Conservation (phyloP, 2,113 vertebrate genomes). For the Numenius arquata region DNA sequence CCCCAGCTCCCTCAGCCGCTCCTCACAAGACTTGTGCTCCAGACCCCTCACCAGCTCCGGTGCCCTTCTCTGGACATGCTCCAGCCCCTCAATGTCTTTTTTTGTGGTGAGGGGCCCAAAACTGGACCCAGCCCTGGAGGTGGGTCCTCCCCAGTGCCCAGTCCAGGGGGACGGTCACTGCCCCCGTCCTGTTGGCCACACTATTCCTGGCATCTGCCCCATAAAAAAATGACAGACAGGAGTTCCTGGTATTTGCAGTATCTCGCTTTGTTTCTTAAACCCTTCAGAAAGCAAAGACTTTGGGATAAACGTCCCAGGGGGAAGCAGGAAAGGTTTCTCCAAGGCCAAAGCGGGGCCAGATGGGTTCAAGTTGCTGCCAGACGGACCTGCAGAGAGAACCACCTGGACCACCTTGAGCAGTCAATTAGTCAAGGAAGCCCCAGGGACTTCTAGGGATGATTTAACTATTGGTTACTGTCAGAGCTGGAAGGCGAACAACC, state of each 20-base stretch:
- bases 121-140: no score
- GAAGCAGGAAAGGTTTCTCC: not conserved
- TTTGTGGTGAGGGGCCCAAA: no score
- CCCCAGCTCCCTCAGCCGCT: no score
- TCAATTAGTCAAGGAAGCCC: slow-evolving; percentile 15
- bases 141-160: no score
- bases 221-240: not conserved
- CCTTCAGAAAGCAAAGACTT: not conserved
- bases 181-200: no score
- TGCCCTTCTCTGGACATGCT: no score
- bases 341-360: not conserved
- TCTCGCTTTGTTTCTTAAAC: not conserved
- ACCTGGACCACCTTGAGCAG: not conserved
- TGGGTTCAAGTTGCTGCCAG: not conserved
- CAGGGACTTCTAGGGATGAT: not conserved
- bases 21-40: no score
- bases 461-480: not conserved
- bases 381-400: not conserved
- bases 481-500: not conserved
- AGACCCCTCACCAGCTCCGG: no score
- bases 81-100: no score
- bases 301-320: not conserved
- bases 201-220: not conserved
- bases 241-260: not conserved
- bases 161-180: no score